Base-by-base conservation (phyloP, 2,888 invertebrate genomes). In the Sicus ferrugineus region DNA sequence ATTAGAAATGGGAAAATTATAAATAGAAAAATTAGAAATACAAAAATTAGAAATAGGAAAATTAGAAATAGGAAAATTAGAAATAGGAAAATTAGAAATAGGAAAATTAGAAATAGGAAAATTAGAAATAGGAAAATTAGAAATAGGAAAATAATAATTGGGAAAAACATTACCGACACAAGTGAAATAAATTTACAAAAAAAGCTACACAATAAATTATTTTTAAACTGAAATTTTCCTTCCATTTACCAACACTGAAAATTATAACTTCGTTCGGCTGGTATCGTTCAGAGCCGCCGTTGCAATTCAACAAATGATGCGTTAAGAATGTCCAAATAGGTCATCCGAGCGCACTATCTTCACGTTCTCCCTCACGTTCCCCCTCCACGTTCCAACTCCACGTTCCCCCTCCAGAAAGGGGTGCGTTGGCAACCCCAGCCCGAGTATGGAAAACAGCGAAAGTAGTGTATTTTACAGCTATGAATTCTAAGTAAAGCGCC, bases 261-360 rank as follows among this genome's bases (percentile, higher is more conserved):
- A 16, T 31, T 14, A 48, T 48, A 59, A 62, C 6, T 4, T 42
- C 2, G 26, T 7, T 23, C 42, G 7, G 3, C 19, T 23, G 23
- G 28, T 28, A n/a, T 16, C 62, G 48, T 23, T 48, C 23, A 26
- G 54, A 46, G 23, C 19, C n/a, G 54, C 23, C 26, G 46, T 46
- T 50, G 31, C 42, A 68, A 54, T 23, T 19, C 46, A 42, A 63
- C 68, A 68, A 68, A 68, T 68, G 63, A 38, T 68, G 68, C 68
- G 68, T 68, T 38, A 68, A 63, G 68, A 54, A 63, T 56, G 28
- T 56, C 52, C 31, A 68, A 68, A 64, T 64, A 50, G 69, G 58
- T 66, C 58, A 66, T 66, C 42, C 56, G 19, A 46, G 19, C 28
- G 30, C 56, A 66, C 46, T 30, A 58, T 66, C 58, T 64, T 52